Evolutionary conservation across 2,113 vertebrate genomes (phyloP), one percentile per base, ranked within the genome.

Genomic region (Fregata magnificens): DNA sequence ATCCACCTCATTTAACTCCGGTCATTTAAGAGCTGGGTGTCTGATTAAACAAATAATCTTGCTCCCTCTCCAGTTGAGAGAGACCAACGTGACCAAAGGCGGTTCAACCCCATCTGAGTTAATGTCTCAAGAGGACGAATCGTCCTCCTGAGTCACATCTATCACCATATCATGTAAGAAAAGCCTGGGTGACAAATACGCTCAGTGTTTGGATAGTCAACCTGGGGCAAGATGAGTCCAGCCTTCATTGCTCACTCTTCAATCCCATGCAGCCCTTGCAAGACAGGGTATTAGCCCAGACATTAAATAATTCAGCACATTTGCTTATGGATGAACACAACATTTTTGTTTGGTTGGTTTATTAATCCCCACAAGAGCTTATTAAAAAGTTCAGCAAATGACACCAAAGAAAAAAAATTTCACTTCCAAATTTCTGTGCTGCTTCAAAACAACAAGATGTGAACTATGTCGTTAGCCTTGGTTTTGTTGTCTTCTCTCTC

Each of bases 381-480:
- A 44, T 28, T 42, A 26, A 40, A 44, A 87, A 95, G 63, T 25
- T 65, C 80, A 74, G 11, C 26, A 55, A 53, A 49, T 32, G 28
- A 32, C 20, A 6, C 6, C 0, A 4, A 38, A 58, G 11, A 13
- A 11, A 52, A 61, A 70, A 49, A 50, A 2, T 1, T 28, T 34
- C 38, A 0, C 31, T 69, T 72, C 66, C 78, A 56, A 31, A 82
- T 79, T 85, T 72, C 78, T n/a, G 4, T 21, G 20, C 66, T 72
- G 40, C 62, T 77, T 78, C 82, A 25, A 62, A 82, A 49, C 74
- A 93, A 16, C 17, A 45, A 71, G 86, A 65, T 5, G 2, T 26
- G 74, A 96, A 56, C 79, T n/a, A 21, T n/a, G 45, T n/a, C 95
- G 66, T 80, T 70, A 90, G 53, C 88, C 88, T 80, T 80, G 58